A percentile compares a stretch with the other conserved stretches of the same genome.
phyloP scores from a whole-genome alignment of 2,797 vertebrate species.

The Acanthornis magna region DNA sequence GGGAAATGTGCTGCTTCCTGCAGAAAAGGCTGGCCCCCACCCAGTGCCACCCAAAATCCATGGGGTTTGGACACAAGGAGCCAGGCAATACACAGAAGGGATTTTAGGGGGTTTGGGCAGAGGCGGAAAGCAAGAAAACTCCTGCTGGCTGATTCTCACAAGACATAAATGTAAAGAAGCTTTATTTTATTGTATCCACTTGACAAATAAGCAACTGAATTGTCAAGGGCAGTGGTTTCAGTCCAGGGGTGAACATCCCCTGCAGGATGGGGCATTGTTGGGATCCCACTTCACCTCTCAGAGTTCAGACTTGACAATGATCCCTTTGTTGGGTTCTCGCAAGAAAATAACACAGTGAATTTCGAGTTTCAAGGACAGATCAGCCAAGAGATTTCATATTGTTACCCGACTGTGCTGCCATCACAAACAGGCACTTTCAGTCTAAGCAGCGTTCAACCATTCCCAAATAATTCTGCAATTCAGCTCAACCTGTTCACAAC shows the following conservation, averaged over 20 bases:
- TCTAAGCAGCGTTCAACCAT: background rate
- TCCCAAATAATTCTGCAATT: background rate
- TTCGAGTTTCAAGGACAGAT: background rate
- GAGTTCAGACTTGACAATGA: background rate
- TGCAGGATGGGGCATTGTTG: background rate
- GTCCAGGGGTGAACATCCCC: background rate
- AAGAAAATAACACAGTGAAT: background rate
- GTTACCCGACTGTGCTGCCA: background rate
- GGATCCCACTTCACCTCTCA: background rate
- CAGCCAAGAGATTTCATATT: background rate
- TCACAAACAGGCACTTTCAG: background rate
- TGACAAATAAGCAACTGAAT: background rate
- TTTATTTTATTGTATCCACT: background rate
- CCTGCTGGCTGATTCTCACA: background rate
- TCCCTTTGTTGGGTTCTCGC: background rate
- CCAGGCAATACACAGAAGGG: fast-evolving
- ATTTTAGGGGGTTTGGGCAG: background rate
- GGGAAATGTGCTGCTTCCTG: background rate
- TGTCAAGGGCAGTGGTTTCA: background rate
- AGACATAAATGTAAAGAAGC: background rate
- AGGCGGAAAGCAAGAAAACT: fast-evolving
- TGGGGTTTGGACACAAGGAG: background rate
- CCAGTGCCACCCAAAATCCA: background rate
- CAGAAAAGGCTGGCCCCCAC: background rate
- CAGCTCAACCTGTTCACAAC: background rate